Percentiles rank a stretch among this genome's conserved stretches.
These are phyloP conservation scores for Lepus europaeus DNA, from an alignment of 2,113 vertebrate genomes.

Conservation along the genomic window DNA sequence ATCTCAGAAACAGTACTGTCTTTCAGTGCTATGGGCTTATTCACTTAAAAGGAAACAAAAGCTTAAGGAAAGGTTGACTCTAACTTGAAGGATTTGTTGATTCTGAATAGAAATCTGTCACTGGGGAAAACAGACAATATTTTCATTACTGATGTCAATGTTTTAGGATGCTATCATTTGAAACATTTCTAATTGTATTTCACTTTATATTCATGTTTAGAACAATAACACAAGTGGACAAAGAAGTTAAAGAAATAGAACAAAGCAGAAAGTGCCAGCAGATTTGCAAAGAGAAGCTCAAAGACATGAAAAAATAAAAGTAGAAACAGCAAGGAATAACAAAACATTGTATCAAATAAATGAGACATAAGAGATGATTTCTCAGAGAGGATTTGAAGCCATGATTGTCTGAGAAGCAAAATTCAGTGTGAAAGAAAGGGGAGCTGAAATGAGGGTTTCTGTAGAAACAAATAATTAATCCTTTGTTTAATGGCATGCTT, in stretches of 20 bases:
- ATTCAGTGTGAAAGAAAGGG: not conserved
- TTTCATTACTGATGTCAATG: not conserved
- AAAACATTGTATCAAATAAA: not conserved
- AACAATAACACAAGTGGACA: not conserved
- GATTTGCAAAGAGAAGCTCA: not conserved
- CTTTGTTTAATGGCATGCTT: not conserved
- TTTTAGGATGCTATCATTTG: not conserved
- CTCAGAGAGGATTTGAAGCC: not conserved
- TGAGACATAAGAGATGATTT: not conserved
- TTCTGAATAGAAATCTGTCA: not conserved
- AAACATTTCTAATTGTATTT: not conserved
- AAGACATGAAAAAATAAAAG: not conserved
- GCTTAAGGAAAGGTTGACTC: not conserved
- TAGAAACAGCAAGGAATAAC: not conserved
- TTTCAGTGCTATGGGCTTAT: not conserved
- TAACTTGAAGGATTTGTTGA: not conserved
- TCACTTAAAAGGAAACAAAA: not conserved
- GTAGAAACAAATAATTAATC: not conserved
- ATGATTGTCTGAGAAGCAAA: not conserved
- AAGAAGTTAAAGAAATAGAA: not conserved
- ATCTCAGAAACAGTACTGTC: not conserved
- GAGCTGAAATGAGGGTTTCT: not conserved
- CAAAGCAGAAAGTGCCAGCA: not conserved
- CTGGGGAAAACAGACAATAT: not conserved
- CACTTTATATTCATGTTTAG: not conserved